These are phyloP conservation scores for Sycobia sp. DNA, from an alignment of 1,140 invertebrate species.

Conservation along the genomic window DNA sequence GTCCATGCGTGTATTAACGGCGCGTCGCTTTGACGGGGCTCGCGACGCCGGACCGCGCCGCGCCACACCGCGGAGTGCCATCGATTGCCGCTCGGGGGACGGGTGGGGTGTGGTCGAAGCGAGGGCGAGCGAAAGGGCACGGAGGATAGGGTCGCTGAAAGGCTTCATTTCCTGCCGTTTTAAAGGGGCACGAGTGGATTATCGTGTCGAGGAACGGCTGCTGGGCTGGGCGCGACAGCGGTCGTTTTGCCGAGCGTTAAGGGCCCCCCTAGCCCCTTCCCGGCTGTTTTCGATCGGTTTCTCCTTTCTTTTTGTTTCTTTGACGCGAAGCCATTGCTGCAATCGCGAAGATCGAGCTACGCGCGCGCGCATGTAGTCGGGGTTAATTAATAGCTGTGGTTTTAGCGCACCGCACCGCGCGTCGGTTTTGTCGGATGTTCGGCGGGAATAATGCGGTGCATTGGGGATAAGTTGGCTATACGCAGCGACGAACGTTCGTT, in stretches of 20 bases:
- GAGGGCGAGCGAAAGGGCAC: constrained; percentile 2
- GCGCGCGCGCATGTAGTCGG: no score
- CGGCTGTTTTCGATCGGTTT: not conserved
- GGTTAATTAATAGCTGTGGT: no score
- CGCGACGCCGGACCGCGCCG: not conserved
- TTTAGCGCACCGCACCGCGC: no score
- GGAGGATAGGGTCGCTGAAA: constrained; percentile 32
- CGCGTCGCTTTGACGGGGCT: not conserved
- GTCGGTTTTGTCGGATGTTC: no score
- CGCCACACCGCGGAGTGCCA: not conserved
- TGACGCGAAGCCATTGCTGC: not conserved
- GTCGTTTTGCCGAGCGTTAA: no score
- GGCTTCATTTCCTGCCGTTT: constrained; percentile 34
- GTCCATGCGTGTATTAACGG: constrained; percentile 1
- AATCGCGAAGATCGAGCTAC: not conserved
- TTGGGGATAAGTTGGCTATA: no score
- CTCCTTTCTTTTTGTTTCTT: not conserved
- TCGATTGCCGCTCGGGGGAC: not conserved
- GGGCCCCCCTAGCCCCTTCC: not conserved
- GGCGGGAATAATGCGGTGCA: no score
- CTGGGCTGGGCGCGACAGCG: no score
- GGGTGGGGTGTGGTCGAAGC: not conserved
- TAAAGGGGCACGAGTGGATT: constrained; percentile 31
- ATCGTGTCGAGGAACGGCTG: constrained; percentile 5
- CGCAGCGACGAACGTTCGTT: no score